Percentiles rank a stretch among this genome's conserved stretches.
Evolutionary conservation across 2,888 invertebrate genomes (phyloP).

Genomic region (Actias luna): DNA sequence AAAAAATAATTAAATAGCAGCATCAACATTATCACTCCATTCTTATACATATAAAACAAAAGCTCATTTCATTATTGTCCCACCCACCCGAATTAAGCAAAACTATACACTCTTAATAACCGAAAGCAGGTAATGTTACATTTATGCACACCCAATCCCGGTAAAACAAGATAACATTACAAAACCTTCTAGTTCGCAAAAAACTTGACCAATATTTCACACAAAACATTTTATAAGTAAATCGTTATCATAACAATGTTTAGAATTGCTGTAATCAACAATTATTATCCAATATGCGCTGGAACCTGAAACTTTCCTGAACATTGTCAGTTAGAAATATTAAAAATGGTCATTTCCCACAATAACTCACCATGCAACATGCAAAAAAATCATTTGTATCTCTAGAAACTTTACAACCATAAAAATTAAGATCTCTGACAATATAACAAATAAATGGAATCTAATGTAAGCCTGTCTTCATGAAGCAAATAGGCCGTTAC

Average conservation of each 20-base stretch:
- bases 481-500: background rate
- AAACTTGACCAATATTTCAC: slow-evolving; percentile 13
- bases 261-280: slow-evolving; percentile 10
- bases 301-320: background rate
- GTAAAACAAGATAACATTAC: slow-evolving; percentile 13
- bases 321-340: slow-evolving; percentile 13
- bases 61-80: slow-evolving; percentile 39
- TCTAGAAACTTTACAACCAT: background rate
- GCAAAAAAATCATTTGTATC: slow-evolving; percentile 24
- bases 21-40: slow-evolving; percentile 49
- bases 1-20: slow-evolving; percentile 37
- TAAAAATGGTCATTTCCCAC: slow-evolving; percentile 4
- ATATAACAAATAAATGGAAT: background rate
- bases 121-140: slow-evolving; percentile 41
- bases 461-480: background rate
- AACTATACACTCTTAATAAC: slow-evolving; percentile 46
- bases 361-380: slow-evolving; percentile 34
- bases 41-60: slow-evolving; percentile 45
- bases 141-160: slow-evolving; percentile 17
- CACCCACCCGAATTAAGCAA: slow-evolving; percentile 54
- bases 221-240: slow-evolving; percentile 7
- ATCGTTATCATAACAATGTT: slow-evolving; percentile 8
- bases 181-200: slow-evolving; percentile 8
- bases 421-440: slow-evolving; percentile 16
- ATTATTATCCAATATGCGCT: background rate